Evolutionary conservation across 2,888 invertebrate genomes (phyloP).

Genomic region (Aspidiotus destructor): DNA sequence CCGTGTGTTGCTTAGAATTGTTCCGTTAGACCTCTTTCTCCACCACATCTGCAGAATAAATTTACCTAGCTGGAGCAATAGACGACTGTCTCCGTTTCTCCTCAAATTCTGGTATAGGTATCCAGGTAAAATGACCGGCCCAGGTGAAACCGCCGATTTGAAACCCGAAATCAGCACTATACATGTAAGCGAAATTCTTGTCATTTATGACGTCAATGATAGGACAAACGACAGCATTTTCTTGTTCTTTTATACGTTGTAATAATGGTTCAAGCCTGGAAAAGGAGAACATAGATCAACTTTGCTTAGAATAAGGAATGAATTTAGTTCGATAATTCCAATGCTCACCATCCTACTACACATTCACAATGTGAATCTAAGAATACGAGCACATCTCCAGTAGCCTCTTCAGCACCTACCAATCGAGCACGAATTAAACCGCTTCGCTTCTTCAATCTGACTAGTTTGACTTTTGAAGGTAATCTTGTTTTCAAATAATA

Average conservation of each 20-base stretch:
- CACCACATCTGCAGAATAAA: conserved; percentile 14
- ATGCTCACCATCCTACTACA: conserved; percentile 56
- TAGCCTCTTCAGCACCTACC: conserved; percentile 73
- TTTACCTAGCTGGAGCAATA: conserved; percentile 55
- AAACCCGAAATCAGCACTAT: conserved; percentile 41
- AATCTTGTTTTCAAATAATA: conserved; percentile 68
- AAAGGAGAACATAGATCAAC: background rate
- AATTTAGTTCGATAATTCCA: background rate
- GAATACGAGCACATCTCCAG: conserved; percentile 72
- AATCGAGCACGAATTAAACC: conserved; percentile 85
- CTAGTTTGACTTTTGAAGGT: conserved; percentile 59
- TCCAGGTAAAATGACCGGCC: conserved; percentile 91
- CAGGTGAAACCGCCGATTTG: conserved; percentile 77
- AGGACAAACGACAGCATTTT: conserved; percentile 75
- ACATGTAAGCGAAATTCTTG: conserved; percentile 39
- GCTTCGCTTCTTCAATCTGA: conserved; percentile 63
- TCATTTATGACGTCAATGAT: conserved; percentile 91
- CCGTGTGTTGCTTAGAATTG: background rate
- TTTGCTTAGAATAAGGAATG: too few relatives aligned
- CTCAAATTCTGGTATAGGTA: conserved; percentile 60
- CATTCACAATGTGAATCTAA: conserved; percentile 88
- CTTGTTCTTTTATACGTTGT: conserved; percentile 69
- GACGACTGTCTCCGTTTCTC: conserved; percentile 50
- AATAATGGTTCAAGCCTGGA: conserved; percentile 75
- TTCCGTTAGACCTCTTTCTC: background rate